Evolutionary conservation across 1,140 invertebrate genomes (phyloP), one percentile per base, ranked within the genome.

Genomic region (Danaus plexippus): DNA sequence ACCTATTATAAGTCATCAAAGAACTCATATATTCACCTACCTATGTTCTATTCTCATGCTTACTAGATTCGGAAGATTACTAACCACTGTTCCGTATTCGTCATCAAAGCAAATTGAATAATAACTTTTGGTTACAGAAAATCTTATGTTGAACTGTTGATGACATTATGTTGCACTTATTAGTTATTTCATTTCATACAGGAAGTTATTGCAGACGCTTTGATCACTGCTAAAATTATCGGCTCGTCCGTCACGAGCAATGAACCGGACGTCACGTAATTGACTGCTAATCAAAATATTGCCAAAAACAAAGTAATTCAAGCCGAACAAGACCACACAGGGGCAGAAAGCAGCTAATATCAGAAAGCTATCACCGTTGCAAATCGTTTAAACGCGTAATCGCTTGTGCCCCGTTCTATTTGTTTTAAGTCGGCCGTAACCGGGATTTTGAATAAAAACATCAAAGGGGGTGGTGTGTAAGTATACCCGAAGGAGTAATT

Each of bases 381-480:
- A 61, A 85, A 85, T 84, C 71, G 74, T 62, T 78, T 84, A 80
- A 78, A 83, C 77, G 75, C 75, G 75, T 82, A 82, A 82, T 85
- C 80, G 76, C 60, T 78, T 59, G 70, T 68, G 71, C 73, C 66
- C 58, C 77, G 77, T 80, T 74, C 76, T 85, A 85, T 85, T 85
- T 85, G 82, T 85, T 85, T 85, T 80, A 84, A 84, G 75, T 71
- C 73, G 72, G 69, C 75, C 77, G 73, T 85, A 80, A 80, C 80
- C 61, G 70, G 75, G 67, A 75, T 77, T 73, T 81, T 72, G 69
- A 75, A 81, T 81, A 82, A 82, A 81, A 82, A 84, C 79, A 84
- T 85, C 82, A 85, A 84, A 85, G 82, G 73, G 82, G 77, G 74
- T 74, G 77, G 72, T 76, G 75, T 67, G 73, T 73, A 74, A 77